Evolutionary conservation across 2,888 invertebrate species (phyloP).

Genomic region (Linnaemya tessellans): DNA sequence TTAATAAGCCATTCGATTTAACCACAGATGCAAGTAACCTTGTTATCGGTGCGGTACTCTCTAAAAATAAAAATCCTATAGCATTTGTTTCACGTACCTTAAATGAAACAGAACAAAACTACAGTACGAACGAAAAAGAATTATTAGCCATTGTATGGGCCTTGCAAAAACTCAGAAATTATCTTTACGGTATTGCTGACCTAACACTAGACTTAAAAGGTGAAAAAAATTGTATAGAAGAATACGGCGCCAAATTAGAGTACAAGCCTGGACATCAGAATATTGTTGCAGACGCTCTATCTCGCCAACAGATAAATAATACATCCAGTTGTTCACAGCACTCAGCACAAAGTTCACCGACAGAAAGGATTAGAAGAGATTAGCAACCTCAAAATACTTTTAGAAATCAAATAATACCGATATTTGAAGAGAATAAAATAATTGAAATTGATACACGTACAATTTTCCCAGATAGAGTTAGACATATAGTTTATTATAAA

Average conservation of each 20-base stretch:
- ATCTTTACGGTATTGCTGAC: too few relatives aligned
- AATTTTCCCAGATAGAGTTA: too few relatives aligned
- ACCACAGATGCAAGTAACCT: background rate
- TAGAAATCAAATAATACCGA: conserved; percentile 21
- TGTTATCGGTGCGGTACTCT: background rate
- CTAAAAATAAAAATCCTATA: too few relatives aligned
- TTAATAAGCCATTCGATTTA: conserved; percentile 18
- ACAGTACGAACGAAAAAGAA: too few relatives aligned
- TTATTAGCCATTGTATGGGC: too few relatives aligned
- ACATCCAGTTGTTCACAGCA: too few relatives aligned
- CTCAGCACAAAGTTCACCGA: too few relatives aligned
- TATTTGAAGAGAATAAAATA: conserved; percentile 15
- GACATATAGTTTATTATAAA: too few relatives aligned
- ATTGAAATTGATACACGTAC: too few relatives aligned
- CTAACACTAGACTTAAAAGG: background rate
- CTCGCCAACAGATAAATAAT: background rate
- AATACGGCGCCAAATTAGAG: background rate
- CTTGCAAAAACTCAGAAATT: too few relatives aligned
- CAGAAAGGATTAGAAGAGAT: background rate
- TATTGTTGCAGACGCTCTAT: conserved; percentile 10
- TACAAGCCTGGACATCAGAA: conserved; percentile 2
- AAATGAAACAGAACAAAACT: background rate
- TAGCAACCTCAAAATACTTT: background rate
- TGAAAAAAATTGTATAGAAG: background rate
- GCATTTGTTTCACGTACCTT: background rate